Conservation (phyloP, 2,113 vertebrate genomes). For the Poeciliopsis turrubarensis region DNA sequence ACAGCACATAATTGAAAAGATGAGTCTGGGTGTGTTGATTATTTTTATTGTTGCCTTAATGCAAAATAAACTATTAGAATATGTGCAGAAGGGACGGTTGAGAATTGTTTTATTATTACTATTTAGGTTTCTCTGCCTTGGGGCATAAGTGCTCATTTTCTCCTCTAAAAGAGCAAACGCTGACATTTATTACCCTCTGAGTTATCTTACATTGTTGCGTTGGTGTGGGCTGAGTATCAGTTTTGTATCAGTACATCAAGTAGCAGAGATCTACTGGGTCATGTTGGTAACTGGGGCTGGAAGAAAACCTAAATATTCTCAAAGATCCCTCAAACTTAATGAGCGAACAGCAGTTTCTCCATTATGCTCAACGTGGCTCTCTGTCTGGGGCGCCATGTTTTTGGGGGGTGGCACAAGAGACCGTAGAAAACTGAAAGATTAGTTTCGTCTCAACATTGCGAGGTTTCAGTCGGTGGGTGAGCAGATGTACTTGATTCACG, state of each 20-base stretch:
- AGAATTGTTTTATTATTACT: neutral
- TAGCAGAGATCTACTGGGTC: neutral
- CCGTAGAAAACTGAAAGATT: neutral
- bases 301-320: neutral
- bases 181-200: neutral
- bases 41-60: conserved; percentile 2
- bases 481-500: too few relatives aligned
- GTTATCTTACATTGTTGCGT: neutral
- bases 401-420: neutral
- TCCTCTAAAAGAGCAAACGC: neutral
- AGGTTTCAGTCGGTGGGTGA: too few relatives aligned
- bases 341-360: neutral
- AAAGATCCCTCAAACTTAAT: neutral
- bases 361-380: neutral
- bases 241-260: neutral
- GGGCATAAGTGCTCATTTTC: neutral
- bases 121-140: neutral
- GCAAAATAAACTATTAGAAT: neutral
- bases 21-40: conserved; percentile 28
- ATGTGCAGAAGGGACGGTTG: neutral
- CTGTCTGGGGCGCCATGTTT: neutral
- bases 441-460: neutral
- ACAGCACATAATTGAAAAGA: conserved; percentile 63
- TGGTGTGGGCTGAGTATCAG: neutral
- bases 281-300: neutral